Percentiles rank a stretch among this genome's conserved stretches.
Conservation (phyloP, 1,140 invertebrate genomes). For the Zaprionus ornatus region DNA sequence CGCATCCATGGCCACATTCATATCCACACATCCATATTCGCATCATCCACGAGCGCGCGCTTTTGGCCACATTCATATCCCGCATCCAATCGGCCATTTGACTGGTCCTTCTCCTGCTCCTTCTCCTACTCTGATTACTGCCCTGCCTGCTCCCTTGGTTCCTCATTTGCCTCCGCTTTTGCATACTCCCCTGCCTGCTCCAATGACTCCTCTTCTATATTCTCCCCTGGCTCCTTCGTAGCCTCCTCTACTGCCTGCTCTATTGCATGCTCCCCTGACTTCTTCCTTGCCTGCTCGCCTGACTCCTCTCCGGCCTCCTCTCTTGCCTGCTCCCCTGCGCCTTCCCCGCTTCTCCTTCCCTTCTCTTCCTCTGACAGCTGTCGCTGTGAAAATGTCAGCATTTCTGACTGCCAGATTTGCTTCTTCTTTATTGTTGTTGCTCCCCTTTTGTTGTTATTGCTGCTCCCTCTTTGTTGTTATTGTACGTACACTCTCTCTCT, state of each 20-base stretch:
- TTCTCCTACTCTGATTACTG: neutral
- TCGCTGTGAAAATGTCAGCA: constrained; percentile 52
- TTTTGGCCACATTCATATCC: constrained; percentile 4
- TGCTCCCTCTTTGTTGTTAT: neutral
- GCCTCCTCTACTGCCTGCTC: no score
- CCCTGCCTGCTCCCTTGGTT: neutral
- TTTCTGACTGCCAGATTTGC: constrained; percentile 51
- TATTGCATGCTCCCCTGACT: no score
- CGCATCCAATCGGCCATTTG: constrained; percentile 3
- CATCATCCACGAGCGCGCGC: no score
- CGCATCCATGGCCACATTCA: neutral
- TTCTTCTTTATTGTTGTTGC: constrained; percentile 15
- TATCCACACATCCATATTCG: neutral
- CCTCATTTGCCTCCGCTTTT: no score
- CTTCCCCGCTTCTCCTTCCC: neutral
- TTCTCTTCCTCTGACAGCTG: constrained; percentile 42
- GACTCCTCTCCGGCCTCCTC: neutral
- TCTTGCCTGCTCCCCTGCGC: neutral
- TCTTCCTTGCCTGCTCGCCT: neutral
- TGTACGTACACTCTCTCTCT: neutral
- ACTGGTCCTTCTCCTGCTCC: neutral
- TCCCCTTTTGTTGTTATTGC: neutral
- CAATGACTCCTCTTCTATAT: no score
- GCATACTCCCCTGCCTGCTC: no score
- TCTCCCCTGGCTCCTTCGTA: no score